Base-by-base conservation (phyloP, 92 coral and sea anemone species). In the Phenganax subtilis region DNA sequence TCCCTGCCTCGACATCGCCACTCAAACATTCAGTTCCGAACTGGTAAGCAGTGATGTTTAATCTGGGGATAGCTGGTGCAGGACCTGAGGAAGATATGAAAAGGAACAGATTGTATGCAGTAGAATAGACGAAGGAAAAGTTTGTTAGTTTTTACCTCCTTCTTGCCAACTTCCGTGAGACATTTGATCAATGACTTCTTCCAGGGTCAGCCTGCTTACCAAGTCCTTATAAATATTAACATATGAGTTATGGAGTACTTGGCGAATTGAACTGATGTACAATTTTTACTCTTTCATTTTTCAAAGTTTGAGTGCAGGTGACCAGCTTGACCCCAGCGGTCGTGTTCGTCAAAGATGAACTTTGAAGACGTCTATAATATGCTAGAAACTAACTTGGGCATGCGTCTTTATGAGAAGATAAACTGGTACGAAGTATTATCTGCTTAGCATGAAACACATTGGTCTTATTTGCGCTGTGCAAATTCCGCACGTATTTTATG, bases 21-120 rank as follows among this genome's bases (percentile, higher is more conserved):
- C 88, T 85, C 44, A 85, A 55, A 44, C 88, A 85, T 55, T 85
- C 88, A 7, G 88, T 85, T 72, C 88, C 88, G 71, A 82, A 85
- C 75, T 80, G 85, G 27, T 85, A 85, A 14, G 85, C 80, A 20
- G 75, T 63, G 71, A 85, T 85, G 2, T 44, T 78, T 47, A 85
- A 64, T 31, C 76, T 64, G 8, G 88, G 88, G 62, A 85, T 85
- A 3, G 88, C 69, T n/a, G 88, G 88, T 7, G 88, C 88, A 12
- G 88, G 88, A 52, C 88, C 88, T 85, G 20, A 20, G 6, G 12
- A 58, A 10, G 3, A 16, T 0, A 6, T 28, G 20, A 61, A 0
- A 15, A 61, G 25, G 25, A 61, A 15, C 67, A 15, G 20, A 61
- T 17, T 28, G n/a, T 3, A 61, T 61, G 25, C 0, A 61, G 67